phyloP scores from a whole-genome alignment of 2,888 invertebrate species.

The Marronus borbonicus region DNA sequence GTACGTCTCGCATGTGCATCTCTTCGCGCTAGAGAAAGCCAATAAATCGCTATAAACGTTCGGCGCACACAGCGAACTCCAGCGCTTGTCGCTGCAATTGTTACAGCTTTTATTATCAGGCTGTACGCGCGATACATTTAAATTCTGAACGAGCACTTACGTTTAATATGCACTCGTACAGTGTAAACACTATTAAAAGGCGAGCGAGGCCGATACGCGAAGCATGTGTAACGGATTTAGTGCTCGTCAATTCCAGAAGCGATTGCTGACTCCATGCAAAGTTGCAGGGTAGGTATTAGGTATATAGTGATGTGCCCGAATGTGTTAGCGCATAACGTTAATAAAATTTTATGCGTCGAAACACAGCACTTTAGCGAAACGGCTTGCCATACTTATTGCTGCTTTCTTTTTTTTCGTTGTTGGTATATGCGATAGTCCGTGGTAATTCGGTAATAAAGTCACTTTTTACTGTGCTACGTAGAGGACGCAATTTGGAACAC shows the following conservation, averaged over 20 bases:
- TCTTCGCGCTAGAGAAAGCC: neutral
- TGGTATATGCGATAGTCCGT: neutral
- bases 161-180: conserved; percentile 43
- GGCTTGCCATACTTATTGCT: conserved; percentile 3
- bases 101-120: conserved; percentile 34
- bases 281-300: neutral
- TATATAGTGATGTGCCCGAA: neutral
- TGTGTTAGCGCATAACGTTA: neutral
- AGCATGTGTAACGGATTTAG: conserved; percentile 43
- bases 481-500: no score
- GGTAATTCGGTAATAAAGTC: neutral
- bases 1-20: neutral
- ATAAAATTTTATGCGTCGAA: conserved; percentile 35
- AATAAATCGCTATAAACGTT: conserved; percentile 20
- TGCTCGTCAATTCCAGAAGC: conserved; percentile 42
- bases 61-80: neutral
- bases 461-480: neutral
- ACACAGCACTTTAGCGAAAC: conserved; percentile 22
- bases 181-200: conserved; percentile 45
- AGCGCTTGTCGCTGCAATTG: conserved; percentile 24
- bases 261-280: conserved; percentile 27
- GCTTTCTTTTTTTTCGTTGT: neutral
- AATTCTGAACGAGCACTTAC: conserved; percentile 42
- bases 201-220: conserved; percentile 29
- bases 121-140: conserved; percentile 24